Evolutionary conservation across 2,888 invertebrate genomes (phyloP).

Genomic region (Thera obeliscata): DNA sequence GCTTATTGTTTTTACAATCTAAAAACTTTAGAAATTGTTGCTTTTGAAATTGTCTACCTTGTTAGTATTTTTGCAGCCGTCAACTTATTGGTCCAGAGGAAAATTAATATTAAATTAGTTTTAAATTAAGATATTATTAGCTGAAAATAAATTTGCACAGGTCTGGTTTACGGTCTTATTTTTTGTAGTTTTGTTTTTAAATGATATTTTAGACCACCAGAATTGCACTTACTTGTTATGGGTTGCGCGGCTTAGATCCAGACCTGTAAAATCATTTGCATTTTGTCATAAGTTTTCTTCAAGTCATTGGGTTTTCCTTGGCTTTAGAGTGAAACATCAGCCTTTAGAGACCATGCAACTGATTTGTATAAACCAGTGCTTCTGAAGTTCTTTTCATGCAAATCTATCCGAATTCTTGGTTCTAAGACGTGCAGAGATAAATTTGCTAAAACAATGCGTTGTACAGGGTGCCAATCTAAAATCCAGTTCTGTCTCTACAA

Average conservation of each 20-base stretch:
- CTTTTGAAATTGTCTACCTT: constrained; percentile 20
- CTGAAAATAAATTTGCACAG: constrained; percentile 41
- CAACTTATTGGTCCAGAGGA: constrained; percentile 56
- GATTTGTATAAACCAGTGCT: background rate
- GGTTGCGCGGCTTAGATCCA: constrained; percentile 49
- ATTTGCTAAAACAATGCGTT: background rate
- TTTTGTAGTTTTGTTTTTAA: constrained; percentile 41
- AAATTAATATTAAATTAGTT: constrained; percentile 47
- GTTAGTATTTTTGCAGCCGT: constrained; percentile 28
- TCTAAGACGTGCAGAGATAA: background rate
- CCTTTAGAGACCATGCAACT: background rate
- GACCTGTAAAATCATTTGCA: constrained; percentile 35
- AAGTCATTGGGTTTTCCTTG: background rate
- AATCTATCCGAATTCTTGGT: background rate
- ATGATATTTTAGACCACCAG: constrained; percentile 44
- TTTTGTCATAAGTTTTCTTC: constrained; percentile 10
- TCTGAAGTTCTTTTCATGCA: constrained; percentile 1
- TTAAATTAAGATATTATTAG: constrained; percentile 39
- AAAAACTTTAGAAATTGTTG: constrained; percentile 17
- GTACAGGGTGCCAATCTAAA: constrained; percentile 5
- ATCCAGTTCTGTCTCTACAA: constrained; percentile 3
- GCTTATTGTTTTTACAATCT: constrained; percentile 22
- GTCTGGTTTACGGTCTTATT: constrained; percentile 43
- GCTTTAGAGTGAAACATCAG: background rate
- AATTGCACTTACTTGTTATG: constrained; percentile 54